These are phyloP conservation scores for Hucho hucho DNA, from an alignment of 2,113 vertebrate genomes.

Conservation along the genomic window DNA sequence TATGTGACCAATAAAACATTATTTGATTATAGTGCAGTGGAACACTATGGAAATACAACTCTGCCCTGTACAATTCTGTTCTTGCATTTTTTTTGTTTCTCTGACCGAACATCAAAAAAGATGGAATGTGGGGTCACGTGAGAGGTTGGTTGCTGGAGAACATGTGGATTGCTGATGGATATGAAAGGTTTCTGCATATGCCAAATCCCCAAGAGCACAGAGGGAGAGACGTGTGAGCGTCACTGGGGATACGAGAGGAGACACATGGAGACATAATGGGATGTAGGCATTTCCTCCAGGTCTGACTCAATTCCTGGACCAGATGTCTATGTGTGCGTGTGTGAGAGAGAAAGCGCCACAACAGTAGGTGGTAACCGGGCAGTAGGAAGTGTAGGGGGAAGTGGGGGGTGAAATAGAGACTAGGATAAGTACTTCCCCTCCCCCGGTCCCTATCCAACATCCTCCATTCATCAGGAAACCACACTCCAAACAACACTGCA, in stretches of 20 bases:
- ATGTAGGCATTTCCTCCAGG: constrained; percentile 62
- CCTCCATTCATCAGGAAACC: constrained; percentile 59
- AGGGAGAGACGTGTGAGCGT: neutral
- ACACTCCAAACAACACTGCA: constrained; percentile 60
- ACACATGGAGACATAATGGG: constrained; percentile 56
- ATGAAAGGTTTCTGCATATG: constrained; percentile 47
- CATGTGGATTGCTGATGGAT: constrained; percentile 31
- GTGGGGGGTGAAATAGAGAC: constrained; percentile 37
- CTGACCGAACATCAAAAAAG: neutral
- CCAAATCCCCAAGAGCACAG: neutral
- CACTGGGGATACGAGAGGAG: constrained; percentile 43
- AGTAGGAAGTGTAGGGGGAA: constrained; percentile 48
- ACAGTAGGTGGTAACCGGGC: constrained; percentile 32
- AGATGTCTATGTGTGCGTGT: constrained; percentile 52
- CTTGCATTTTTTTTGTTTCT: neutral
- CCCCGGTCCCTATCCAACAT: constrained; percentile 21
- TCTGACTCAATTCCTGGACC: constrained; percentile 52
- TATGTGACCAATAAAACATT: too few species aligned
- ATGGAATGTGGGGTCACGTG: constrained; percentile 11
- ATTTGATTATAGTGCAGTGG: neutral
- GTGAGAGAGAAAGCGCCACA: constrained; percentile 23
- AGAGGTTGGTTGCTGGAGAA: neutral
- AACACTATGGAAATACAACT: neutral
- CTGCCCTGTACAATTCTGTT: neutral
- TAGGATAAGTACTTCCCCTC: constrained; percentile 41